Evolutionary conservation across 1,140 invertebrate genomes (phyloP), one percentile per base, ranked within the genome.

Genomic region (Megathymus violae): DNA sequence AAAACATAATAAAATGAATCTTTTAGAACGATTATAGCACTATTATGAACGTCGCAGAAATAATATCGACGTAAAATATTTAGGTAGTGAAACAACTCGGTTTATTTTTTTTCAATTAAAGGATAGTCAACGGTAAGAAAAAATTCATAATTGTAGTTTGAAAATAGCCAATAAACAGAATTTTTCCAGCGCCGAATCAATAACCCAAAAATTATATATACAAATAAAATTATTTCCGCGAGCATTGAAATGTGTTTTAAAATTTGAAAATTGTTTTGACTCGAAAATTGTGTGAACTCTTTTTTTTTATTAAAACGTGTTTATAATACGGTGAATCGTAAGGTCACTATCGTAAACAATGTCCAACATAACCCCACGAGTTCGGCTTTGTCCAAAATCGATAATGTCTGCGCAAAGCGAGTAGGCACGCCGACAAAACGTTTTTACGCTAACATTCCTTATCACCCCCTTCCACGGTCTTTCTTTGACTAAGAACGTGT

Each of bases 361-460:
- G 60, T 43, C 71, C 43, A 71, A 62, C 52, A 70, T 64, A 64
- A 56, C 60, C 67, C 65, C 43, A 59, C 62, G 63, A 43, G 51
- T 60, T 48, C 44, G 52, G 66, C 59, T 50, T 72, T 74, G 54
- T 63, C 61, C 59, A 82, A 85, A 87, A 87, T 85, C 84, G 77
- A 87, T 87, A 87, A 76, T 80, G 76, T 77, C 75, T 80, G 83
- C 82, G 84, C 84, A 85, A 66, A 69, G 67, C 54, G 15, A 25
- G 41, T 59, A 59, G 54, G 54, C 54, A 36, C 27, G 43, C 44
- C 41, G 27, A 59, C 54, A 56, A 59, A 46, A 27, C 36, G 41
- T 46, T 47, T 59, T 46, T 46, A 59, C 52, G 40, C 25, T 46
- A 58, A 46, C 54, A 31, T 59, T 31, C 41, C 41, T 19, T 58